These are phyloP conservation scores for Murina feae DNA, from an alignment of 2,113 vertebrate genomes.

Conservation along the genomic window DNA sequence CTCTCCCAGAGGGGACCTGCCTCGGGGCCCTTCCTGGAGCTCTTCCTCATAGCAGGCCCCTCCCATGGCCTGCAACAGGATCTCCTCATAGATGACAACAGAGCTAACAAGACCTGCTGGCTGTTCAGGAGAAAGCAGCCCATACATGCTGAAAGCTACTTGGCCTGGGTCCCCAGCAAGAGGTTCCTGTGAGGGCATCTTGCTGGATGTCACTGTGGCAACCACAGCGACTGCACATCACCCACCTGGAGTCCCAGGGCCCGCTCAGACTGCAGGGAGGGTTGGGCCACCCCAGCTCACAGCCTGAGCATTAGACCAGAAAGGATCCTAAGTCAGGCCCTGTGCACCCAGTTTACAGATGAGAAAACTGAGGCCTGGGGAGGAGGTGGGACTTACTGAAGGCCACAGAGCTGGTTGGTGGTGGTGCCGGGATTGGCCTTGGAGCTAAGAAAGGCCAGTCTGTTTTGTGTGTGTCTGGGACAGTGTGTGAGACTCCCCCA, in stretches of 20 bases:
- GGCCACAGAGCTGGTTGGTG: not conserved
- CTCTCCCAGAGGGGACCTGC: not conserved
- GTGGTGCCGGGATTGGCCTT: not conserved
- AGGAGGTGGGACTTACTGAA: not conserved
- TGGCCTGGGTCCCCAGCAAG: too few relatives aligned
- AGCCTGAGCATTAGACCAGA: not conserved
- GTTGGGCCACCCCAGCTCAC: not conserved
- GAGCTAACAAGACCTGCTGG: slow-evolving; percentile 80
- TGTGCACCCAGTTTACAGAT: not conserved
- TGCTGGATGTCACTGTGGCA: not conserved
- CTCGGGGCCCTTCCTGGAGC: not conserved
- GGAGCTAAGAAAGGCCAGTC: not conserved
- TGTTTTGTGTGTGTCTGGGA: not conserved
- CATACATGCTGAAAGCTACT: slow-evolving; percentile 56
- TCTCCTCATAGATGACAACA: slow-evolving; percentile 68
- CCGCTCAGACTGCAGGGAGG: not conserved
- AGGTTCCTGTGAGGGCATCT: too few relatives aligned
- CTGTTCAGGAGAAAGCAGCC: slow-evolving; percentile 75
- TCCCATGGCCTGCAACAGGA: fast-evolving
- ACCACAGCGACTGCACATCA: not conserved
- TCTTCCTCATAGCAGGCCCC: fast-evolving
- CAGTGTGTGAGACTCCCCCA: not conserved
- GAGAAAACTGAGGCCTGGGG: not conserved
- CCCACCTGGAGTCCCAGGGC: fast-evolving
- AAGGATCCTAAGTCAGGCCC: not conserved